Conservation (phyloP, 1,140 invertebrate species). For the Brachionus manjavacas region DNA sequence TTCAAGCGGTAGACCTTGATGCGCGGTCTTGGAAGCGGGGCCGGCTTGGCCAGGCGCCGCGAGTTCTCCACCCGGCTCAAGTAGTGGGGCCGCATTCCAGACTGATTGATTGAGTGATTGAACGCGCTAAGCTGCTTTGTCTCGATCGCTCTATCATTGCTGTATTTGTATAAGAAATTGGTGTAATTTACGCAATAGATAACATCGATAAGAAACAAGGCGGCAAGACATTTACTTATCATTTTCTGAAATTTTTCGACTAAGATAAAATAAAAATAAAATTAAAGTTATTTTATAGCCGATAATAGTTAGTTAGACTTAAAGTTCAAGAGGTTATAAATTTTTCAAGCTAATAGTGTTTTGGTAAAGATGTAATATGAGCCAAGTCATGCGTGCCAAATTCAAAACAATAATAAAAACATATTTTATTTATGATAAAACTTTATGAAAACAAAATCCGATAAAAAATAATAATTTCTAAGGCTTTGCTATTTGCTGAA, state of each 20-base stretch:
- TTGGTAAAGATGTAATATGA: constrained; percentile 25
- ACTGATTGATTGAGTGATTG: neutral
- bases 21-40: neutral
- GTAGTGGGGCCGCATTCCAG: neutral
- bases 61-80: neutral
- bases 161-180: neutral
- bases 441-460: constrained; percentile 20
- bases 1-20: constrained; percentile 20
- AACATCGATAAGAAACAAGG: neutral
- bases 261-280: neutral
- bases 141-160: neutral
- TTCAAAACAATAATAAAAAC: constrained; percentile 31
- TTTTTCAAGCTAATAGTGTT: neutral
- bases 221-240: neutral
- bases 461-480: constrained; percentile 20
- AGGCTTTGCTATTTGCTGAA: neutral
- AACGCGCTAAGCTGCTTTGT: neutral
- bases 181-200: neutral
- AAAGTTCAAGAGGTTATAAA: constrained; percentile 41
- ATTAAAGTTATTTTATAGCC: constrained; percentile 21
- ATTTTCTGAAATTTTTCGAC: neutral
- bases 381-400: constrained; percentile 25
- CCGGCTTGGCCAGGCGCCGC: neutral
- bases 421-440: neutral
- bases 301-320: neutral